Base-by-base conservation (phyloP, 92 coral and sea anemone genomes). In the Porites divaricata region DNA sequence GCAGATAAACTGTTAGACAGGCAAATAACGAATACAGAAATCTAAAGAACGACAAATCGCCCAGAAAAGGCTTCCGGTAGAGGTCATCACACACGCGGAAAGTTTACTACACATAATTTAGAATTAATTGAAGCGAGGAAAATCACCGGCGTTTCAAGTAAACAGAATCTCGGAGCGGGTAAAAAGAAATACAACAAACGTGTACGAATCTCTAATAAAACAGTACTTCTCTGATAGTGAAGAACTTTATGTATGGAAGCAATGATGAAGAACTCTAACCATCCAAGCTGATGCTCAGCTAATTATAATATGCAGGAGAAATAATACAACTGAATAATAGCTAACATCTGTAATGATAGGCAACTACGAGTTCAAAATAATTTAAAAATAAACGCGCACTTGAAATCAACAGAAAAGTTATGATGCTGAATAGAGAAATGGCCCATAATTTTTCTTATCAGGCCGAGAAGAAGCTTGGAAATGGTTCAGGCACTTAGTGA, bases 21-120 rank as follows among this genome's bases (percentile, higher is more conserved):
- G n/a, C 13, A 72, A 51, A 23, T 13, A 15, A 51, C 22, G 12
- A 26, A 26, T 9, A 13, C 21, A 15, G 16, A 54, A 69, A 12
- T 17, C 49, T 16, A 17, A 69, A 69, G 21, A 28, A 69, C 19
- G 45, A 35, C 20, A 17, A 28, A 69, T 19, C 10, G 52, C 52
- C 59, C 59, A 15, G 59, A 13, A 69, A 69, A 2, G 52, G 28
- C 52, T 69, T 69, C 73, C 73, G 73, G 35, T 69, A 69, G 45
- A 35, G 51, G 52, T 78, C 56, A 77, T 62, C 8, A 62, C 28
- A 35, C 45, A 35, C 45, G 45, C 41, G 53, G 81, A 62, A 41
- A 50, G 64, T 56, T 58, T 35, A 35, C 45, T 35, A 35, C 45
- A 4, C 45, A 35, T 35, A 35, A 35, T 35, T 15, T 2, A 2